phyloP scores from a whole-genome alignment of 2,888 invertebrate species.

The Cremastobaeus sp. region DNA sequence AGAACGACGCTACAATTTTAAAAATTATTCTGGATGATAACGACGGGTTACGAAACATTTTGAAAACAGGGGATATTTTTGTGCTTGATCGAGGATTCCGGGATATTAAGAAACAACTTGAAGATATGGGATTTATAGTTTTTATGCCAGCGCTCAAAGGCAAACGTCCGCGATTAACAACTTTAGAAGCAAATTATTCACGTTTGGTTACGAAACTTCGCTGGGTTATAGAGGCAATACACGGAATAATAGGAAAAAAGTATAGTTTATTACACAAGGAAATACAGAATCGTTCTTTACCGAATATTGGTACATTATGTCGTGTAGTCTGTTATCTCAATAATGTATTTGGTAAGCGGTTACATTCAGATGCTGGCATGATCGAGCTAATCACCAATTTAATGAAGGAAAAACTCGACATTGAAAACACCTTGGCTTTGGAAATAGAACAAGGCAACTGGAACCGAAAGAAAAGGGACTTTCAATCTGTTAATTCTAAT shows the following conservation, averaged over 20 bases:
- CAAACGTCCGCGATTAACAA: conserved; percentile 32
- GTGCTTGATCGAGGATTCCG: conserved; percentile 60
- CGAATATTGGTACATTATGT: neutral
- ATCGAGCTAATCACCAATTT: neutral
- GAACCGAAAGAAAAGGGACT: conserved; percentile 9
- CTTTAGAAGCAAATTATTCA: conserved; percentile 59
- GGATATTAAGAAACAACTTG: conserved; percentile 26
- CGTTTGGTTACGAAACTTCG: conserved; percentile 56
- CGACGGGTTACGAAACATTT: neutral
- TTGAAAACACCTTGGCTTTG: conserved; percentile 2
- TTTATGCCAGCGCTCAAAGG: conserved; percentile 60
- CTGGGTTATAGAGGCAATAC: conserved; percentile 61
- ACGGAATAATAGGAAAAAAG: conserved; percentile 60
- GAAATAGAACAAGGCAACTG: conserved; percentile 1
- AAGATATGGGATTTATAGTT: conserved; percentile 45
- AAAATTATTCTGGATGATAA: conserved; percentile 1
- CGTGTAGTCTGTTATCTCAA: conserved; percentile 7
- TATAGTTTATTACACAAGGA: conserved; percentile 5
- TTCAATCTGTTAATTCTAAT: neutral
- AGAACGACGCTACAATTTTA: conserved; percentile 42
- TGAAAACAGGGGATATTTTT: conserved; percentile 55
- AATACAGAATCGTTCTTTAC: conserved; percentile 17
- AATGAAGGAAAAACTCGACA: neutral
- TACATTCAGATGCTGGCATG: neutral
- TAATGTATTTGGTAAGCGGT: conserved; percentile 12